Base-by-base conservation (phyloP, 2,888 invertebrate species). In the Plemyria rubiginata region DNA sequence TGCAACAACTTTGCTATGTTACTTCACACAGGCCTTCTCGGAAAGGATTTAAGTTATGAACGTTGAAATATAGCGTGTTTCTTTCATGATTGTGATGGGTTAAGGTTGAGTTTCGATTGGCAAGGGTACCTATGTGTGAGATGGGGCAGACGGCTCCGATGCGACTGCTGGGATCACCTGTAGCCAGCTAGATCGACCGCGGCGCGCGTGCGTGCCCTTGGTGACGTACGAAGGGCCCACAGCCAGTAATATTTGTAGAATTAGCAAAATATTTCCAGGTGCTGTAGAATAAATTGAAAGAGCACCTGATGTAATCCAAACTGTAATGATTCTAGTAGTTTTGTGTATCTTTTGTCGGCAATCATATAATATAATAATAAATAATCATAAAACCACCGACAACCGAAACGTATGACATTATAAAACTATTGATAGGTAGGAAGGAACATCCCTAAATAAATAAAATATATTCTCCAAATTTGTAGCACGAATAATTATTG, bases 81-180 rank as follows among this genome's bases (percentile, higher is more conserved):
- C 81, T 80, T 81, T 86, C 76, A 85, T 85, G 68, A 78, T 76
- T 79, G 65, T 71, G 68, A 62, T 36, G 36, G 58, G 53, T 41
- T 77, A 73, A 67, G 69, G 68, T 77, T 77, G 68, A 63, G 65
- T 72, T 70, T 77, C 67, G 73, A 67, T 38, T 60, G 51, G 22
- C 40, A 58, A 60, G 60, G 55, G 60, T 66, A 67, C 70, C 63
- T 64, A n/a, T 61, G 72, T 78, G 78, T 76, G 72, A 13, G 45
- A 67, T 74, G 66, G 68, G 74, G 76, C 68, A 74, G 80, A 76
- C 71, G 80, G 82, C 80, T 82, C 75, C 80, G 73, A 75, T 76
- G 62, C 77, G 84, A 90, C 92, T 92, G 88, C 89, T 84, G 86
- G 86, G 87, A 80, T 89, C 92, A 92, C 92, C 92, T 92, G 92